phyloP scores from a whole-genome alignment of 2,888 invertebrate species.

The Zonitis immaculata region DNA sequence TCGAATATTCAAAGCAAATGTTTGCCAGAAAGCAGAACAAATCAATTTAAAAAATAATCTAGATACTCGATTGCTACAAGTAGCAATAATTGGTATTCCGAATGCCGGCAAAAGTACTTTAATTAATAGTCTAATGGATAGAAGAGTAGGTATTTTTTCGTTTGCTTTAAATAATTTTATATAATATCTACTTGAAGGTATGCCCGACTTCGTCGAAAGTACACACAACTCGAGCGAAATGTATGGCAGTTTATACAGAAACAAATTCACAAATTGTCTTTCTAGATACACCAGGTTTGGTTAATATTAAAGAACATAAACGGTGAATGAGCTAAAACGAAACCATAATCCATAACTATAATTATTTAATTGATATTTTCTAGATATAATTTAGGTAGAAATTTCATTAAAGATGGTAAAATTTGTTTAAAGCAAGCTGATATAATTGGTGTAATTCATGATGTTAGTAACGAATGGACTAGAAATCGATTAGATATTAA shows the following conservation, averaged over 20 bases:
- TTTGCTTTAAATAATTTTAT: not conserved
- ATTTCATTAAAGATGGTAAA: conserved; percentile 58
- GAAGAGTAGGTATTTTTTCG: conserved; percentile 56
- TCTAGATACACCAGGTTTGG: conserved; percentile 90
- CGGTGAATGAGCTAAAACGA: too few relatives aligned
- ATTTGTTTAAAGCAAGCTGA: conserved; percentile 65
- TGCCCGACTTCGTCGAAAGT: conserved; percentile 88
- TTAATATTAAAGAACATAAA: conserved; percentile 63
- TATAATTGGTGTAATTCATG: conserved; percentile 81
- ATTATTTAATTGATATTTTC: not conserved
- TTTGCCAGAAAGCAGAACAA: conserved; percentile 8
- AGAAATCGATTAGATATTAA: conserved; percentile 65
- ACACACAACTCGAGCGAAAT: conserved; percentile 78
- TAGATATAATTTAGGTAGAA: conserved; percentile 55
- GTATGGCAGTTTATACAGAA: conserved; percentile 67
- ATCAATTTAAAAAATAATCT: not conserved
- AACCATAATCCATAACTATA: too few relatives aligned
- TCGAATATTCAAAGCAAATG: not conserved
- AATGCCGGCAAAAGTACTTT: conserved; percentile 96
- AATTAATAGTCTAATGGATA: conserved; percentile 77
- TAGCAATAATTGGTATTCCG: conserved; percentile 88
- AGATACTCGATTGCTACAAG: conserved; percentile 53
- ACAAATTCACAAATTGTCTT: conserved; percentile 85
- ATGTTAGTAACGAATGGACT: conserved; percentile 67
- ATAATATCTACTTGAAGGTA: conserved; percentile 55